A percentile compares a stretch with the other conserved stretches of the same genome.
Evolutionary conservation across 1,140 invertebrate species (phyloP).

Genomic region (Brachionus asplanchnoidis): DNA sequence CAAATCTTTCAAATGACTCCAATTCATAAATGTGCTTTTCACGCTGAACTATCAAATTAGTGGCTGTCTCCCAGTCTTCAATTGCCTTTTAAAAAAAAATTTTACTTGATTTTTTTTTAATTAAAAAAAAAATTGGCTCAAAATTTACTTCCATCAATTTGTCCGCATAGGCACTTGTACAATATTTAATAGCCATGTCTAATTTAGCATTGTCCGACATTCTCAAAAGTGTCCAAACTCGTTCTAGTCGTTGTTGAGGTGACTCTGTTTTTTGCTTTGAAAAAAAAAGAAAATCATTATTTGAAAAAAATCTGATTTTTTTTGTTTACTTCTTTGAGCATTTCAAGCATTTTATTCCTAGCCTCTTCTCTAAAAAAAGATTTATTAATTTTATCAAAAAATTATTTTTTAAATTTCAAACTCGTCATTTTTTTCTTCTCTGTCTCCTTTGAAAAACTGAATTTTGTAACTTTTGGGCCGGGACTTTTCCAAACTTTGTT

Average conservation of each 20-base stretch:
- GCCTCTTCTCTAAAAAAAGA: slow-evolving; percentile 4
- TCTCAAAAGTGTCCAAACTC: slow-evolving; percentile 51
- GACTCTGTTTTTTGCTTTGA: not conserved
- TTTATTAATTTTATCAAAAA: not conserved
- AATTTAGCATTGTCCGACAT: slow-evolving; percentile 53
- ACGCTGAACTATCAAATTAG: slow-evolving; percentile 50
- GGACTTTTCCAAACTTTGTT: slow-evolving; percentile 10
- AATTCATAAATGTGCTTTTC: slow-evolving; percentile 51
- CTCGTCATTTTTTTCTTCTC: slow-evolving; percentile 18
- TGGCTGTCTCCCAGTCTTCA: slow-evolving; percentile 51
- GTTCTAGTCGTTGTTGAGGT: slow-evolving; percentile 52
- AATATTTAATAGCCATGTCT: slow-evolving; percentile 58
- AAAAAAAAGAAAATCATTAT: not conserved
- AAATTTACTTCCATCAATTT: slow-evolving; percentile 46
- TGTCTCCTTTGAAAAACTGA: slow-evolving; percentile 15
- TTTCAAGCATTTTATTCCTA: not conserved
- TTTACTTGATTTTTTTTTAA: not conserved
- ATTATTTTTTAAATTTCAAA: not conserved
- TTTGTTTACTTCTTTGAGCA: not conserved
- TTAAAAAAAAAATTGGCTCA: not conserved
- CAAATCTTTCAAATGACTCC: slow-evolving; percentile 55
- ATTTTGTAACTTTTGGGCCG: slow-evolving; percentile 27
- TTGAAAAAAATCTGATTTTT: not conserved
- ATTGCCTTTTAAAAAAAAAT: slow-evolving; percentile 48
- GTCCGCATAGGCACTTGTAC: slow-evolving; percentile 49